Evolutionary conservation across 2,888 invertebrate genomes (phyloP).

Genomic region (Drosophila mimica): DNA sequence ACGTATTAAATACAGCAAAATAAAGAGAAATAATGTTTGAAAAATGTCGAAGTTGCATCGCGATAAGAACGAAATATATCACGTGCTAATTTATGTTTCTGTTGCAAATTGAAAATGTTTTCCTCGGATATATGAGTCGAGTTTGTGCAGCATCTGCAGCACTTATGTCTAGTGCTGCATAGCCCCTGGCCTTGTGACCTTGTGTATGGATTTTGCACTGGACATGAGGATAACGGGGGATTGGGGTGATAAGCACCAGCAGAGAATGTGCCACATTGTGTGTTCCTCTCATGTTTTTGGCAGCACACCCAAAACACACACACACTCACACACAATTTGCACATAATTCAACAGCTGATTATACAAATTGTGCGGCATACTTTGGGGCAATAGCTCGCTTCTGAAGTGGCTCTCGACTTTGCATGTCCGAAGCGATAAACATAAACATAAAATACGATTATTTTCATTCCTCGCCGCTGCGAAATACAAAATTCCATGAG

Average conservation of each 20-base stretch:
- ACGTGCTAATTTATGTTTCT: slow-evolving; percentile 76
- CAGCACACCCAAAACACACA: slow-evolving; percentile 1
- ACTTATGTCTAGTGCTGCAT: slow-evolving; percentile 37
- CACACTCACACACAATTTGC: slow-evolving; percentile 54
- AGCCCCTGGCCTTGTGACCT: slow-evolving; percentile 45
- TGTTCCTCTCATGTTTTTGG: slow-evolving; percentile 12
- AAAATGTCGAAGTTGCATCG: slow-evolving; percentile 67
- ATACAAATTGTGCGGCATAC: slow-evolving; percentile 60
- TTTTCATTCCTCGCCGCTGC: slow-evolving; percentile 21
- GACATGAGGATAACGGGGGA: background rate
- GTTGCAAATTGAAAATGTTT: slow-evolving; percentile 68
- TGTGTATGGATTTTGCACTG: slow-evolving; percentile 17
- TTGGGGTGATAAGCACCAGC: background rate
- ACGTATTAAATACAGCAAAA: slow-evolving; percentile 3
- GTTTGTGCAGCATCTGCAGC: slow-evolving; percentile 37
- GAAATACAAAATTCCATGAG: slow-evolving; percentile 56
- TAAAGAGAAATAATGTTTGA: slow-evolving; percentile 46
- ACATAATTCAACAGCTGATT: slow-evolving; percentile 77
- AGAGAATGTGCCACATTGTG: background rate
- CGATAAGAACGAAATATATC: slow-evolving; percentile 70
- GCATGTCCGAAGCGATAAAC: slow-evolving; percentile 77
- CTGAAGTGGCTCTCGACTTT: slow-evolving; percentile 28
- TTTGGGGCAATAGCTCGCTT: slow-evolving; percentile 17
- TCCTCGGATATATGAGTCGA: background rate
- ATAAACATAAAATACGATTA: slow-evolving; percentile 70